These are phyloP conservation scores for Andrena praecox DNA, from an alignment of 2,888 invertebrate species.

Conservation along the genomic window DNA sequence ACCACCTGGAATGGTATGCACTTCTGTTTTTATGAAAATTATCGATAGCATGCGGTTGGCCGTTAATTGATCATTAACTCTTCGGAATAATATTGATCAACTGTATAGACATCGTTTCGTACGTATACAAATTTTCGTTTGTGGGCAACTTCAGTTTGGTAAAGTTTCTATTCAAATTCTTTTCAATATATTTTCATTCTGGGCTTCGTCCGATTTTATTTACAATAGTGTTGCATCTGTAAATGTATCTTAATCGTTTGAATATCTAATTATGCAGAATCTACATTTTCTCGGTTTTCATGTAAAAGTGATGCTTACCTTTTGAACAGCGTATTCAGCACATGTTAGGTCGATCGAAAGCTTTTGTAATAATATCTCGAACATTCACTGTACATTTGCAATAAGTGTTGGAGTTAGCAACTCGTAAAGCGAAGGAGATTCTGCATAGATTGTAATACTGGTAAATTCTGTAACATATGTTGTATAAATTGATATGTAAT, in stretches of 20 bases:
- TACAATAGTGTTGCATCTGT: background rate
- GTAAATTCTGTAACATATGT: slow-evolving; percentile 12
- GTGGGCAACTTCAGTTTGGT: background rate
- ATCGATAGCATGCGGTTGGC: background rate
- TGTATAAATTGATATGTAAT: slow-evolving; percentile 21
- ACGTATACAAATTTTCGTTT: background rate
- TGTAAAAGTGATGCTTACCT: background rate
- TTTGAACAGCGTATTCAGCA: background rate
- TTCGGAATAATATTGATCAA: background rate
- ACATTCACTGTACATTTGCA: too few species aligned
- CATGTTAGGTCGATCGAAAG: background rate
- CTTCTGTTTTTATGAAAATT: background rate
- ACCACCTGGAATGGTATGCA: slow-evolving; percentile 87
- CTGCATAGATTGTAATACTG: background rate
- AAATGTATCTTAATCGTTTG: background rate
- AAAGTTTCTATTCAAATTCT: background rate
- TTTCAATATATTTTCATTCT: background rate
- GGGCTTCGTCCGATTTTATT: background rate
- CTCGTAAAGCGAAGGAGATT: background rate
- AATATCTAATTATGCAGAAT: slow-evolving; percentile 4
- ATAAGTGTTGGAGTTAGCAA: too few species aligned
- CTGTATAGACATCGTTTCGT: background rate
- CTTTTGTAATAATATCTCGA: background rate
- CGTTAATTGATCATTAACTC: background rate
- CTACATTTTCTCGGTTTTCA: background rate